Conservation (phyloP, 2,797 vertebrate genomes). For the Acanthornis magna region DNA sequence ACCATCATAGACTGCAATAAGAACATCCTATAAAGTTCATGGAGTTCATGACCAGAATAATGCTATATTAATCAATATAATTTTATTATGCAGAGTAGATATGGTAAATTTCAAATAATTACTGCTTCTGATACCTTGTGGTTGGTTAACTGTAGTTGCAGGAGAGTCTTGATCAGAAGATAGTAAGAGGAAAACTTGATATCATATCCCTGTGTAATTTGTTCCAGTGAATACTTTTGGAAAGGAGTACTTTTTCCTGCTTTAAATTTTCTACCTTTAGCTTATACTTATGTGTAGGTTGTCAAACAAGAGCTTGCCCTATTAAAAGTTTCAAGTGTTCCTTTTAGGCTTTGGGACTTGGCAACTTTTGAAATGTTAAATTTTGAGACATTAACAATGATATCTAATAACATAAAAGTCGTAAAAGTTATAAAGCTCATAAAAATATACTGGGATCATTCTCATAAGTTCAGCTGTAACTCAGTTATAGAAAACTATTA, state of each 20-base stretch:
- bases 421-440: background rate
- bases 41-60: background rate
- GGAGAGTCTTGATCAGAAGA: background rate
- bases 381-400: background rate
- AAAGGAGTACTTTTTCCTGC: background rate
- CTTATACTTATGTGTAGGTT: background rate
- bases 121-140: background rate
- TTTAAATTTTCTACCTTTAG: background rate
- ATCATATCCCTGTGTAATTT: background rate
- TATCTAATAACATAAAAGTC: background rate
- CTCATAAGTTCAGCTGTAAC: background rate
- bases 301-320: background rate
- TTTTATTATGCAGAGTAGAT: background rate
- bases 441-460: background rate
- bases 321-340: background rate
- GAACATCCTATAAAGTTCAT: background rate
- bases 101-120: background rate
- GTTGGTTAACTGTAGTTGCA: background rate
- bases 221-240: background rate
- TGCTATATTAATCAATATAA: background rate
- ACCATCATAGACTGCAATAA: background rate
- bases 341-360: background rate
- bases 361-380: background rate
- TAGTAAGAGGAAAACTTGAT: background rate
- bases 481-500: background rate